A percentile compares a stretch with the other conserved stretches of the same genome.
These are phyloP conservation scores for Apostichopus parvimensis DNA, from an alignment of 35 echinoderm and acorn worm species.

Conservation along the genomic window DNA sequence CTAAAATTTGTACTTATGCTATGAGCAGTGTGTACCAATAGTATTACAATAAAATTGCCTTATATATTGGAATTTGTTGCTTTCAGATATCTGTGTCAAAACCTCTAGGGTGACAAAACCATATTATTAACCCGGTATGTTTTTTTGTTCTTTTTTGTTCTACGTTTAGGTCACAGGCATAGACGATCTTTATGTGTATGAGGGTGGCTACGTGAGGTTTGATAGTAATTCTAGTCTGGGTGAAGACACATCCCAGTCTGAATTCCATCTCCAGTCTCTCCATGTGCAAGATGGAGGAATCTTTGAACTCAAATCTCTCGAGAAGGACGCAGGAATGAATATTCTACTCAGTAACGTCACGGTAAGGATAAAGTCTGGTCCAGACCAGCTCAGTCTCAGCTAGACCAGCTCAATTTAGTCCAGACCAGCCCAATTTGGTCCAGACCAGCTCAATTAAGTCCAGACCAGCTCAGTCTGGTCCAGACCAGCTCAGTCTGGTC, in stretches of 20 bases:
- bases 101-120: too few species aligned
- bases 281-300: conserved; percentile 84
- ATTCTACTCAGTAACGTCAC: conserved; percentile 70
- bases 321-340: conserved; percentile 67
- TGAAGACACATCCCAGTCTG: conserved; percentile 42
- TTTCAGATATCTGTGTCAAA: too few species aligned
- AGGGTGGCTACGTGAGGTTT: conserved; percentile 75
- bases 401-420: too few species aligned
- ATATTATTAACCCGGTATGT: not conserved
- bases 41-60: too few species aligned
- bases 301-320: conserved; percentile 68
- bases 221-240: conserved; percentile 88
- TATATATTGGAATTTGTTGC: too few species aligned
- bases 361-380: conserved; percentile 31
- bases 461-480: too few species aligned
- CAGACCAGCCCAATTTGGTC: too few species aligned
- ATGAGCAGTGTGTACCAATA: too few species aligned
- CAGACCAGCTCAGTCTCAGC: too few species aligned
- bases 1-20: too few species aligned
- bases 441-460: too few species aligned
- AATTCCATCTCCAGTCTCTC: conserved; percentile 63
- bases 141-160: not conserved
- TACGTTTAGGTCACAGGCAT: conserved; percentile 68
- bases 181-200: conserved; percentile 84
- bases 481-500: too few species aligned